Evolutionary conservation across 2,888 invertebrate species (phyloP).

Genomic region (Tetragnatha montana): DNA sequence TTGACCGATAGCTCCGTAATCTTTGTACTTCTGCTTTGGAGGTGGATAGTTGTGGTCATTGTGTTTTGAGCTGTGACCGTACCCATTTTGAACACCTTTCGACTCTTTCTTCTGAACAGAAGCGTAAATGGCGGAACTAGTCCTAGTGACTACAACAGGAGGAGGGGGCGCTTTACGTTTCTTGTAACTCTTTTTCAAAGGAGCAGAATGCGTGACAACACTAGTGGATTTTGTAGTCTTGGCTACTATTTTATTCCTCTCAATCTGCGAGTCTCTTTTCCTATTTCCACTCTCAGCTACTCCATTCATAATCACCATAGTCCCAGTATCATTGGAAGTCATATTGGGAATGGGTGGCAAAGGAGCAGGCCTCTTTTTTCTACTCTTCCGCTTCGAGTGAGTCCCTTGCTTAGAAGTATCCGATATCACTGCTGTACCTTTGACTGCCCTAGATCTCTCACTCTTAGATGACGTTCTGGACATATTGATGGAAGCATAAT

Average conservation of each 20-base stretch:
- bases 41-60: neutral
- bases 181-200: slow-evolving; percentile 22
- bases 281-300: neutral
- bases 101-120: slow-evolving; percentile 24
- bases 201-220: slow-evolving; percentile 3
- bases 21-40: neutral
- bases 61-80: neutral
- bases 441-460: neutral
- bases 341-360: slow-evolving; percentile 19
- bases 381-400: slow-evolving; percentile 11
- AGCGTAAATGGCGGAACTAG: slow-evolving; percentile 30
- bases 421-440: neutral
- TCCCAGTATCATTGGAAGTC: neutral
- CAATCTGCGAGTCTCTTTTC: slow-evolving; percentile 15
- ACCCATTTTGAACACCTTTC: neutral
- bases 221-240: slow-evolving; percentile 41
- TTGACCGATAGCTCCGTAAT: neutral
- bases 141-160: neutral
- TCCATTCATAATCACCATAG: neutral
- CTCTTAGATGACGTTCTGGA: slow-evolving; percentile 8
- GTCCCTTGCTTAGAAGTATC: neutral
- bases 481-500: slow-evolving; percentile 56
- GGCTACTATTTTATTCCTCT: slow-evolving; percentile 4
- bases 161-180: slow-evolving; percentile 53
- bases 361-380: slow-evolving; percentile 65